These are phyloP conservation scores for Zosterops japonicus DNA, from an alignment of 2,113 vertebrate species.

Conservation along the genomic window DNA sequence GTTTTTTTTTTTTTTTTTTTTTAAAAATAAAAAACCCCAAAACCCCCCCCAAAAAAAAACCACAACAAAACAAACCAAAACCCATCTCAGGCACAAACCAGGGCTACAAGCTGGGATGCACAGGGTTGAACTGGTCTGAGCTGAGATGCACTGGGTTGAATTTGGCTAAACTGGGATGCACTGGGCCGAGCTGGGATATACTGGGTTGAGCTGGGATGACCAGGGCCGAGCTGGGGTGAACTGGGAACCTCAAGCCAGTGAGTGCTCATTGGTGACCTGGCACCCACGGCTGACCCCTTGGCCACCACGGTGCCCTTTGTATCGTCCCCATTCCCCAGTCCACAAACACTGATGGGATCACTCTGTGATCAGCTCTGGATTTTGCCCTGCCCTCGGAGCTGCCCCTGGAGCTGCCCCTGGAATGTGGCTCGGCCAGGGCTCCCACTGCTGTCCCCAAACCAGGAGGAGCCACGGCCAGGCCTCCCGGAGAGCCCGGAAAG, in stretches of 20 bases:
- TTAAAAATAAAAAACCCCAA: too few species aligned
- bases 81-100: too few species aligned
- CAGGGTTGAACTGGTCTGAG: not conserved
- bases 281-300: rapidly evolving
- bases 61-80: too few species aligned
- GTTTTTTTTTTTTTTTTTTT: too few species aligned
- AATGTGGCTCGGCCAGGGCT: not conserved
- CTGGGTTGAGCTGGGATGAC: rapidly evolving
- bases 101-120: not conserved
- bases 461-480: not conserved
- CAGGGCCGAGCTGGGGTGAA: not conserved
- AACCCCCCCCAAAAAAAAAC: too few species aligned
- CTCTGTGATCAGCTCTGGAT: rapidly evolving
- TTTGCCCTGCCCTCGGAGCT: not conserved
- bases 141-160: not conserved
- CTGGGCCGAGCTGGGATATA: rapidly evolving
- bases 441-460: rapidly evolving
- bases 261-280: not conserved
- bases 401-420: not conserved
- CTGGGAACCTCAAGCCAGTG: rapidly evolving
- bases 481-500: not conserved
- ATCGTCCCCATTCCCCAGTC: rapidly evolving
- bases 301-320: not conserved
- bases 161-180: not conserved
- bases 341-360: rapidly evolving